Percentiles rank a stretch among this genome's conserved stretches.
phyloP scores from a whole-genome alignment of 2,797 vertebrate genomes.

The Sebastes paucispinis region DNA sequence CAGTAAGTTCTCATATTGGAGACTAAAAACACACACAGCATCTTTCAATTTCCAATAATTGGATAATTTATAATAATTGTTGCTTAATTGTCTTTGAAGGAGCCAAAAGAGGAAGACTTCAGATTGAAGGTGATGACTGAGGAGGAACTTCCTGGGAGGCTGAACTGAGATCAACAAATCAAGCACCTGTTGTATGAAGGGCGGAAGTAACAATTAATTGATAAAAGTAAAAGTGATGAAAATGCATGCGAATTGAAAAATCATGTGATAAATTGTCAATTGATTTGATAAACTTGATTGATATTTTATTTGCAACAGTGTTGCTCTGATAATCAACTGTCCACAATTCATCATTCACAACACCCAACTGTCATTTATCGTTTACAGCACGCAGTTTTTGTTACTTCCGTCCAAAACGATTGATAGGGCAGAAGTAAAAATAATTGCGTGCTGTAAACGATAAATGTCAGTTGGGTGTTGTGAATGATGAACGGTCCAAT shows the following conservation, averaged over 20 bases:
- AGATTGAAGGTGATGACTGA: background rate
- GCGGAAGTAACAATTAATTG: rapidly evolving
- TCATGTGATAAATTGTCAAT: rapidly evolving
- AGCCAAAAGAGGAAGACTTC: background rate
- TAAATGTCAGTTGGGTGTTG: too few species aligned
- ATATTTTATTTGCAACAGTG: too few species aligned
- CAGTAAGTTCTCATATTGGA: background rate
- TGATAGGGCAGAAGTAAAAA: too few species aligned
- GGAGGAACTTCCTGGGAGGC: background rate
- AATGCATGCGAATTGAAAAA: too few species aligned
- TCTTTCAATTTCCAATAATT: background rate
- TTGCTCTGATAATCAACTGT: too few species aligned
- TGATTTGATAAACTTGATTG: too few species aligned
- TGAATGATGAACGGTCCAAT: too few species aligned
- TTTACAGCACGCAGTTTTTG: too few species aligned
- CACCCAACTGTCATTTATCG: too few species aligned
- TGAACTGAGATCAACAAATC: background rate
- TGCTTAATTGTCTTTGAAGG: background rate
- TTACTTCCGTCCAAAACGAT: too few species aligned
- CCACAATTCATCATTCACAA: too few species aligned
- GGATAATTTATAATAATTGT: background rate
- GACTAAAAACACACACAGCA: background rate
- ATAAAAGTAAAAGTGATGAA: rapidly evolving
- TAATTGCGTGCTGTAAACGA: too few species aligned
- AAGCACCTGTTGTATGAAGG: rapidly evolving